These are phyloP conservation scores for Bucorvus abyssinicus DNA, from an alignment of 2,797 vertebrate genomes.

Conservation along the genomic window DNA sequence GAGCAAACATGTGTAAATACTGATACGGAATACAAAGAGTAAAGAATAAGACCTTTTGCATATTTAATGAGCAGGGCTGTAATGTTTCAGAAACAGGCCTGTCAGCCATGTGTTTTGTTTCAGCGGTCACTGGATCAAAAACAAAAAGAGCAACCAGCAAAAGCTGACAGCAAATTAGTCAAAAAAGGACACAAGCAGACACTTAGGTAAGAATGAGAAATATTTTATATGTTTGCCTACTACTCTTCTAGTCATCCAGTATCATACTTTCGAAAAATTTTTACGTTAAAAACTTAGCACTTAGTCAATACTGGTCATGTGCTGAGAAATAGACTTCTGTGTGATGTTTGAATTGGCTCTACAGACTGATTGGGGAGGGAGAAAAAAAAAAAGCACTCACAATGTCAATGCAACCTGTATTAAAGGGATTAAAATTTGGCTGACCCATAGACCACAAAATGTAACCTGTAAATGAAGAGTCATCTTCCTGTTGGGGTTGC, in stretches of 20 bases:
- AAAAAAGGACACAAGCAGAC: background rate
- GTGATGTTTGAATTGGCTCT: background rate
- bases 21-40: background rate
- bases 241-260: background rate
- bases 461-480: background rate
- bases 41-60: background rate
- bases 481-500: background rate
- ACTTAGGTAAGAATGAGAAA: background rate
- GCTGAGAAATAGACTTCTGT: background rate
- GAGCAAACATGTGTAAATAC: background rate
- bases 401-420: background rate
- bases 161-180: background rate
- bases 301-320: background rate
- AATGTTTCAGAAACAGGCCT: background rate
- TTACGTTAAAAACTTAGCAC: background rate
- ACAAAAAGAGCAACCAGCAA: background rate
- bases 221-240: background rate
- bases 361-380: background rate
- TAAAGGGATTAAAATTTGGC: constrained; percentile 15
- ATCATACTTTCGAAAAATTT: background rate
- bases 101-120: background rate
- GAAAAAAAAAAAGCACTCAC: background rate
- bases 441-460: constrained; percentile 16
- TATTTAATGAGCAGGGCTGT: background rate
- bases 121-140: background rate